Percentiles rank a stretch among this genome's conserved stretches.
phyloP scores from a whole-genome alignment of 2,888 invertebrate species.

The Scaeva pyrastri region DNA sequence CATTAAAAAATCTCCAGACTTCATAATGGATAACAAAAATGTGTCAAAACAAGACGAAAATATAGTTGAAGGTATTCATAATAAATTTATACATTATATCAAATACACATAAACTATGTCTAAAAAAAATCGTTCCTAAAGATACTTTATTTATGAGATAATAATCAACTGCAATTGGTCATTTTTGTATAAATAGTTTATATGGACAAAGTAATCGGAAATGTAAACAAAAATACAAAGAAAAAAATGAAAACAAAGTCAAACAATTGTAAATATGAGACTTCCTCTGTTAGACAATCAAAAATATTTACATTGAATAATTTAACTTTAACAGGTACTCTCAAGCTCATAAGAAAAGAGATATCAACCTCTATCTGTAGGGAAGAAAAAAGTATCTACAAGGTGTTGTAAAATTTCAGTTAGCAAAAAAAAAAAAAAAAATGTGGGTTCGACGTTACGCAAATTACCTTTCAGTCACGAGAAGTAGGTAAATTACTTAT shows the following conservation, averaged over 20 bases:
- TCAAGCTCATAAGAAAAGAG: background rate
- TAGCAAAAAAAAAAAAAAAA: background rate
- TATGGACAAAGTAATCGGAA: constrained; percentile 51
- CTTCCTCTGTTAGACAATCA: constrained; percentile 55
- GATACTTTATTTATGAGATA: constrained; percentile 37
- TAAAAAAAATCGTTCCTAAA: background rate
- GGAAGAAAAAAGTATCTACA: background rate
- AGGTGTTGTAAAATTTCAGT: constrained; percentile 8
- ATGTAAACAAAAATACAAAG: constrained; percentile 29
- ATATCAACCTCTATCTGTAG: background rate
- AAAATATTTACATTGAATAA: constrained; percentile 68
- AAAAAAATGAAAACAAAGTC: constrained; percentile 34
- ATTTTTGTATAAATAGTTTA: constrained; percentile 55
- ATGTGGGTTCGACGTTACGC: constrained; percentile 11
- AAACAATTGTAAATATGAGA: constrained; percentile 47
- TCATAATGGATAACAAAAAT: constrained; percentile 60
- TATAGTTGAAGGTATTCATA: constrained; percentile 65
- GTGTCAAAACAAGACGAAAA: constrained; percentile 53
- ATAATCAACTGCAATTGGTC: constrained; percentile 53
- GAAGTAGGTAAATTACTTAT: background rate
- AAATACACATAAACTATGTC: background rate
- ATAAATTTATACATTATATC: constrained; percentile 12
- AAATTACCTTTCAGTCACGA: constrained; percentile 26
- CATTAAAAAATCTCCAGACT: constrained; percentile 42
- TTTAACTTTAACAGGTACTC: constrained; percentile 45